Evolutionary conservation across 1,140 invertebrate genomes (phyloP), one percentile per base, ranked within the genome.

Genomic region (Scaptomyza montana): DNA sequence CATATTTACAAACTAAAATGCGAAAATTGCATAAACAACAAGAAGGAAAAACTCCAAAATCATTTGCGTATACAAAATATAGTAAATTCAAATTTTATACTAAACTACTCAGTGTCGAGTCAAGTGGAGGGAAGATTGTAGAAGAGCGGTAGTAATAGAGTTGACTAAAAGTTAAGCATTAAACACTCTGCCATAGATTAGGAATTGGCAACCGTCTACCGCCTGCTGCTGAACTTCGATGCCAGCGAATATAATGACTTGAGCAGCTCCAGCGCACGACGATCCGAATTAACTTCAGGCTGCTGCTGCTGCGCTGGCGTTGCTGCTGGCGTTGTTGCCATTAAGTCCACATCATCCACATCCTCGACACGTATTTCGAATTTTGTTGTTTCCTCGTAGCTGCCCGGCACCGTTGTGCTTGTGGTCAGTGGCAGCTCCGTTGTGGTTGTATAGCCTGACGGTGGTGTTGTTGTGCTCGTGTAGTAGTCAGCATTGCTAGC

Each of bases 161-260:
- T 87, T 87, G 84, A 87, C 84, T 87, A 87, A 87, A 78, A 87
- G 79, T 87, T 82, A 89, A 80, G 79, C 77, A 74, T 87, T 82
- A 76, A 43, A 43, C 39, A n/a, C 62, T 53, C 43, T 76, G 62
- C 60, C 64, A 68, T 71, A 74, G 59, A 67, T 55, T 64, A 71
- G 53, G 51, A 43, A 57, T 53, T 66, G 55, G 60, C 63, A 43
- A 56, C 55, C 69, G 39, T 43, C 79, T 90, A 92, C 79, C 91
- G 90, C 78, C 89, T 89, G 77, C 91, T 91, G 65, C 86, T 91
- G 50, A 92, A 97, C 92, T 95, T 95, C 10, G 96, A 95, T 49
- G 96, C 96, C 87, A 97, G 95, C 61, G 95, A 95, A 92, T 97
- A 97, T 56, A 97, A 93, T 65, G 96, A 96, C 92, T 96, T 95